phyloP scores from a whole-genome alignment of 2,797 vertebrate genomes.

The Pseudochirops cupreus region DNA sequence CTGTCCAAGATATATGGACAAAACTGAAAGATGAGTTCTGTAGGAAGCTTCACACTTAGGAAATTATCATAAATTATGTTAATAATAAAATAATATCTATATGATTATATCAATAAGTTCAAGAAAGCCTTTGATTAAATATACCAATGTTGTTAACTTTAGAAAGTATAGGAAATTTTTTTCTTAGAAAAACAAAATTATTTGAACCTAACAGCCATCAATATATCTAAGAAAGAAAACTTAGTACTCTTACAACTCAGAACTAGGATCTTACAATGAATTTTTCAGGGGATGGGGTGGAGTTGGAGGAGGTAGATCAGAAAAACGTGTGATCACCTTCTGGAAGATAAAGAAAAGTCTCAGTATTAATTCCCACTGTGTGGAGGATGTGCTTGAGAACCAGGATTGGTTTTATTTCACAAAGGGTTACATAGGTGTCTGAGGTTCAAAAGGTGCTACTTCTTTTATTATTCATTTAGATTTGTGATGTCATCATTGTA shows the following conservation, averaged over 20 bases:
- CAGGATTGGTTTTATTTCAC: not conserved
- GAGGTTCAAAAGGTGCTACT: too few species aligned
- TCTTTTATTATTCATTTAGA: not conserved
- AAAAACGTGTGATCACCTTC: not conserved
- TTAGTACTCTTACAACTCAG: not conserved
- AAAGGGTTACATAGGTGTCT: not conserved
- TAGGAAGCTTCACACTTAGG: not conserved
- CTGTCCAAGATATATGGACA: not conserved
- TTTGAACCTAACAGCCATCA: not conserved
- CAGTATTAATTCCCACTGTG: not conserved
- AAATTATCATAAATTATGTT: not conserved
- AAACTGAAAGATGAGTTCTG: not conserved
- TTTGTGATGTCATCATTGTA: not conserved
- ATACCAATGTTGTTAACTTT: not conserved
- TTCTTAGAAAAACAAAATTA: not conserved
- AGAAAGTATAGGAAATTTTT: not conserved
- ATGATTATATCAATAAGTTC: not conserved
- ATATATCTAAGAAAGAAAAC: not conserved
- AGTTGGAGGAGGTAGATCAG: too few species aligned
- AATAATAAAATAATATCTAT: not conserved
- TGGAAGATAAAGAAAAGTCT: not conserved
- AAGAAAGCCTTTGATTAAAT: not conserved
- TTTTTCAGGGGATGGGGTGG: not conserved
- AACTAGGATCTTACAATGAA: not conserved
- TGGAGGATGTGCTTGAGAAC: not conserved